Evolutionary conservation across 2,113 vertebrate species (phyloP).

Genomic region (Clupea harengus): DNA sequence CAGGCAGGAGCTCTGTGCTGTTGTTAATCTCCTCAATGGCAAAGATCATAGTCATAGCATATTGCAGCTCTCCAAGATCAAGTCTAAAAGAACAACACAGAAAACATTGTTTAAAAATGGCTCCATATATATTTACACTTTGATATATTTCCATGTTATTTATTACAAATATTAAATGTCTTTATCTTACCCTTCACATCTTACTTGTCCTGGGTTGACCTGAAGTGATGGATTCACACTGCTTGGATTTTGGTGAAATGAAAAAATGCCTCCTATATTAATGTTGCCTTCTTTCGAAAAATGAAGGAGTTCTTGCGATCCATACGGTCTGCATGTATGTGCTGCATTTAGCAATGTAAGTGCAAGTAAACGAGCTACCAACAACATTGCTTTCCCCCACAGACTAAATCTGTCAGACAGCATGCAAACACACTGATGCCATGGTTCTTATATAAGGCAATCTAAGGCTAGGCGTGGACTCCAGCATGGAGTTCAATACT

Average conservation of each 20-base stretch:
- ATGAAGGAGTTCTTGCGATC: constrained; percentile 63
- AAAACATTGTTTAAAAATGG: neutral
- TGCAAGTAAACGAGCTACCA: constrained; percentile 52
- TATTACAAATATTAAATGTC: neutral
- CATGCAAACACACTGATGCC: neutral
- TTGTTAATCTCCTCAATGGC: constrained; percentile 75
- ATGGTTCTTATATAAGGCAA: constrained; percentile 21
- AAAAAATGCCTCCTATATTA: constrained; percentile 75
- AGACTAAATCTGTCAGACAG: neutral
- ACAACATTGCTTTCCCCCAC: constrained; percentile 53
- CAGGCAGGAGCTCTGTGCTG: constrained; percentile 66
- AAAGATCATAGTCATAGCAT: constrained; percentile 74
- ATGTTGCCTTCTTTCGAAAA: constrained; percentile 72
- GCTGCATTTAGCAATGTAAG: constrained; percentile 48
- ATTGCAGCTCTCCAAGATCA: constrained; percentile 69
- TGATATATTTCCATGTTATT: neutral
- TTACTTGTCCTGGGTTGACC: constrained; percentile 62
- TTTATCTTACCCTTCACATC: constrained; percentile 68
- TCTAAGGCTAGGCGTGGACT: neutral
- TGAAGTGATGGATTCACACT: constrained; percentile 60
- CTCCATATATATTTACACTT: neutral
- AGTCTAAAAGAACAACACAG: constrained; percentile 53
- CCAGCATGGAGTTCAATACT: neutral
- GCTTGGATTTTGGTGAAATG: constrained; percentile 70
- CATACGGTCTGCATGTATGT: constrained; percentile 62